Base-by-base conservation (phyloP, 2,888 invertebrate genomes). In the Monopis laevigella region DNA sequence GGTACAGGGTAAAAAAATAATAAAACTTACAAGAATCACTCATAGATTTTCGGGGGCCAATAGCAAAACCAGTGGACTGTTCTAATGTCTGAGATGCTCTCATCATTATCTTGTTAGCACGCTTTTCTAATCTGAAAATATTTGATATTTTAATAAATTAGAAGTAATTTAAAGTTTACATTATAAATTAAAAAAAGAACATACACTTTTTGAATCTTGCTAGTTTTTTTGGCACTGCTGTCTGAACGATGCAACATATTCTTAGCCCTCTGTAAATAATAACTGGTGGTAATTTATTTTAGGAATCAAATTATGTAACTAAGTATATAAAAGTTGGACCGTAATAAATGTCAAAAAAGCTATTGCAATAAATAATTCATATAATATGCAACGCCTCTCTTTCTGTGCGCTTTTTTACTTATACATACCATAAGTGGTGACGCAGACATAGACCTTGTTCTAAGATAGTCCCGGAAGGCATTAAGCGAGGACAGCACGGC, bases 51-150 rank as follows among this genome's bases (percentile, higher is more conserved):
- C 88, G 69, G 1, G 84, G 77, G 2, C 90, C 92, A 35, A 93
- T 83, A 2, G 88, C 89, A 42, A 92, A 81, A 0, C 92, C 92
- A 0, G 93, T 93, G 0, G 89, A 92, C 58, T 88, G 88, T 59
- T 90, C 93, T 53, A 88, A 69, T 3, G 90, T 94, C 63, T 91
- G 93, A 1, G 91, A 92, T 0, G 90, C 95, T 58, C 86, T 90
- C 66, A 88, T 77, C 58, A 95, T 84, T 82, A 93, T 88, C 62
- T 90, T 90, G 56, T 90, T 92, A 0, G 92, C 93, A 58, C 90
- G 89, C 56, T 86, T 86, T 62, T 92, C 92, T 48, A 92, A 84
- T 10, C 87, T 87, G 48, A 11, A 60, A 43, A 19, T 4, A 29
- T n/a, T 11, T 8, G 5, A 29, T 29, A 4, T 29, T 21, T n/a